Evolutionary conservation across 2,888 invertebrate genomes (phyloP), one percentile per base, ranked within the genome.

Genomic region (Galerucella pusilla): DNA sequence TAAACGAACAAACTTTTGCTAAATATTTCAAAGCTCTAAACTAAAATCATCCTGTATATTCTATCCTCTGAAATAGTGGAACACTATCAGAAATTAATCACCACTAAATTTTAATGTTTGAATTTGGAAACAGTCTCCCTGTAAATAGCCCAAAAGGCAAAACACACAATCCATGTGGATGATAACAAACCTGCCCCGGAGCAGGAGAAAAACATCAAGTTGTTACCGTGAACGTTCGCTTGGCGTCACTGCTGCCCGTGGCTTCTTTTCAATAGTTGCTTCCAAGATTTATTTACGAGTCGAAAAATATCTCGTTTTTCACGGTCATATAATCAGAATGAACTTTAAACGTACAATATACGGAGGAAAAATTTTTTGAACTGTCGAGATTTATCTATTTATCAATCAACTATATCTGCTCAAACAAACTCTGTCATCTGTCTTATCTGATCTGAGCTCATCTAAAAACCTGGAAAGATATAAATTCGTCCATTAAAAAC

Each of bases 241-340:
- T 68, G 75, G 77, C 77, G 75, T 80, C 81, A 78, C 80, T 80
- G 84, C 86, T 86, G 85, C 84, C 86, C 86, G 82, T 86, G 86
- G 86, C 65, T 54, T 64, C 57, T 57, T 64, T 65, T 57, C 64
- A 57, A 35, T 71, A 45, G 35, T 49, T 65, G 71, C 42, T 64
- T 45, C 42, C 12, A 46, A 65, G 25, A 65, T 57, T 57, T 71
- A 71, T 71, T 71, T 71, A 71, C 42, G 71, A 35, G 6, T n/a
- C 6, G n/a, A 61, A 49, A 61, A 60, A 60, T 60, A 14, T 64
- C n/a, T 42, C 25, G 35, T 12, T 16, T n/a, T 12, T 14, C n/a
- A 14, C 11, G 14, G 16, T 28, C 9, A 16, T 64, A n/a, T 64
- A 64, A 64, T 16, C 45, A 42, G 42, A 11, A 64, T 64, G 14